Evolutionary conservation across 2,113 vertebrate genomes (phyloP), one percentile per base, ranked within the genome.

Genomic region (Zosterops pallidus): DNA sequence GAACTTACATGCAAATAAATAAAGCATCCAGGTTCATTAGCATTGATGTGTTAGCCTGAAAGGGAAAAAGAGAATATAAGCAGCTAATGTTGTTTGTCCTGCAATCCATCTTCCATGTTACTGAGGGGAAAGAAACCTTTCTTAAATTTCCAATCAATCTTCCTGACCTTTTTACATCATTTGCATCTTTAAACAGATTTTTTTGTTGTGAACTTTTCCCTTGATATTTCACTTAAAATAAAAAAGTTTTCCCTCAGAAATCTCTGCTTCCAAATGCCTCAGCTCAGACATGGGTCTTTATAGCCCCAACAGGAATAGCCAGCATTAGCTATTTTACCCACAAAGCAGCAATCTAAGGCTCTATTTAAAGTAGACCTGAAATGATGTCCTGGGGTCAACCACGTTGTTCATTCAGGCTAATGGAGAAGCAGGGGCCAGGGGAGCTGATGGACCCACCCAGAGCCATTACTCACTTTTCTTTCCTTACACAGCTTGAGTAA

Each of bases 61-160:
- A 96, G 90, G 59, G 37, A 80, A 93, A 90, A 88, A 35, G 46
- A 91, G 75, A 86, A 59, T 78, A 78, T 52, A 94, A 92, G 64
- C 80, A 91, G 86, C 69, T 95, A 86, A 93, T 92, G 83, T 94
- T 92, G 79, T 89, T 95, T 95, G 80, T 94, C 91, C 80, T 52
- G 52, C 44, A 83, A 96, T 97, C 80, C 84, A 94, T 97, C 95
- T 96, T 94, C 65, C 37, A n/a, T 90, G 90, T 82, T 93, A 96
- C 72, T 75, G 52, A 82, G 11, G 31, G 65, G 65, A 92, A 92
- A 92, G 72, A 92, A 95, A 93, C 35, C 60, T 78, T 95, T 90
- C 62, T 62, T 84, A 86, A 81, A 90, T 86, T 94, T 94, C 65
- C 75, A 67, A 95, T 96, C 90, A 93, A 84, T 95, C 94, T 94